A percentile compares a stretch with the other conserved stretches of the same genome.
Evolutionary conservation across 1,140 invertebrate species (phyloP).

Genomic region (Cyrtorhinus lividipennis): DNA sequence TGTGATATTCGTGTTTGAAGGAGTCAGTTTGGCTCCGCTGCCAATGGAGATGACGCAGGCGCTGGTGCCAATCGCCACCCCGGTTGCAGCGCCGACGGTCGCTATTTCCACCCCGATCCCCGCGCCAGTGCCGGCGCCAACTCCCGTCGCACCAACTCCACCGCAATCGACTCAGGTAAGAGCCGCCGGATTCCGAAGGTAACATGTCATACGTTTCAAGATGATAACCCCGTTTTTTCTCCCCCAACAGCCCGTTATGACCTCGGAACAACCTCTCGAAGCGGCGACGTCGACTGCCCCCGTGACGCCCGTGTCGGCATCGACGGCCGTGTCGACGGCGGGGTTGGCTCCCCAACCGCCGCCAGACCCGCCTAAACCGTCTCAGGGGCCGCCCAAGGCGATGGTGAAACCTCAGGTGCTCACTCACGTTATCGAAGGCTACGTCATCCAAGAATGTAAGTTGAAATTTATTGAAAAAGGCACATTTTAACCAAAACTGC

Average conservation of each 20-base stretch:
- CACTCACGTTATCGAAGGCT: slow-evolving; percentile 93
- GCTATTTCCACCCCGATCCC: background rate
- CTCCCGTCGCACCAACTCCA: background rate
- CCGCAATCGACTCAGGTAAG: background rate
- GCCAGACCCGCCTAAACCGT: background rate
- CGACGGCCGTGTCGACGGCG: slow-evolving; percentile 26
- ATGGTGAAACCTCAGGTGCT: slow-evolving; percentile 92
- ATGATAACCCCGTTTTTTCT: too few relatives aligned
- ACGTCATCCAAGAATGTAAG: slow-evolving; percentile 82
- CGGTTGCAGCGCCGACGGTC: background rate
- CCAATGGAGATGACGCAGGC: background rate
- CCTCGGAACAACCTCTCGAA: background rate
- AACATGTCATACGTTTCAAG: too few relatives aligned
- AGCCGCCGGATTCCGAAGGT: too few relatives aligned
- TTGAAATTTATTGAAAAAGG: background rate
- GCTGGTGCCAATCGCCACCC: background rate
- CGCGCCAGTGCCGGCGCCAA: background rate
- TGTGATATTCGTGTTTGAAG: too few relatives aligned
- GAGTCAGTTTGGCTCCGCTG: background rate
- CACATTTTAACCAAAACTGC: too few relatives aligned
- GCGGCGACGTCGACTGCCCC: slow-evolving; percentile 25
- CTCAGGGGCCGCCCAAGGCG: slow-evolving; percentile 52
- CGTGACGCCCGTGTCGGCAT: slow-evolving; percentile 36
- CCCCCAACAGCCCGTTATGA: background rate
- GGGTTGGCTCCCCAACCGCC: background rate